Base-by-base conservation (phyloP, 2,888 invertebrate species). In the Drosophila neonasuta region DNA sequence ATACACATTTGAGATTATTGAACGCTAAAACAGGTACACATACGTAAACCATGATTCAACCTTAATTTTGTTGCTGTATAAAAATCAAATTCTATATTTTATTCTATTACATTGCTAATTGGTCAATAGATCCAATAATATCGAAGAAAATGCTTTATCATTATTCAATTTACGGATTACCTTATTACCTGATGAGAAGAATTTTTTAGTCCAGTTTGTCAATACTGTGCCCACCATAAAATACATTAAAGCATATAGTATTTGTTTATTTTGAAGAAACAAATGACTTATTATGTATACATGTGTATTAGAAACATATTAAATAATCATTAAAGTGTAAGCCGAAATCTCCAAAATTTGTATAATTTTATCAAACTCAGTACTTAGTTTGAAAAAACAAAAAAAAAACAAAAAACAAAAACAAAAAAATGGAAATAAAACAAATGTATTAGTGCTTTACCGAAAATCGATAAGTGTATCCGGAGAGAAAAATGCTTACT, bases 201-300 rank as follows among this genome's bases (percentile, higher is more conserved):
- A 49, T 45, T 51, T 63, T 68, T 69, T 79, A 48, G 59, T 62
- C 65, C 69, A 65, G 57, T 54, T 44, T 44, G 39, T 57, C 58
- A 57, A 30, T 54, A 59, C 56, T 41, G 30, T 77, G 67, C 78
- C 74, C 76, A 76, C 76, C 75, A 74, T 60, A 36, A 70, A 74
- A 64, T 62, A 70, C 56, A 51, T 48, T 71, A 52, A 55, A 30
- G 49, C 39, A 44, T 55, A 50, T 44, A 39, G 49, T 66, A 63
- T 71, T 71, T 71, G 71, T 74, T 74, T 65, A 51, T 39, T 48
- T 13, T 11, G 11, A 50, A 10, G 17, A 39, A 60, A 50, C 54
- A 60, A 60, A 50, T 60, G 13, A 32, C 44, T 36, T 41, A 50
- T 46, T 49, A 49, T 56, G 44, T 56, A 66, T n/a, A 54, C 34